Evolutionary conservation across 2,797 vertebrate species (phyloP), one percentile per base, ranked within the genome.

Genomic region (Meriones psammophilus): DNA sequence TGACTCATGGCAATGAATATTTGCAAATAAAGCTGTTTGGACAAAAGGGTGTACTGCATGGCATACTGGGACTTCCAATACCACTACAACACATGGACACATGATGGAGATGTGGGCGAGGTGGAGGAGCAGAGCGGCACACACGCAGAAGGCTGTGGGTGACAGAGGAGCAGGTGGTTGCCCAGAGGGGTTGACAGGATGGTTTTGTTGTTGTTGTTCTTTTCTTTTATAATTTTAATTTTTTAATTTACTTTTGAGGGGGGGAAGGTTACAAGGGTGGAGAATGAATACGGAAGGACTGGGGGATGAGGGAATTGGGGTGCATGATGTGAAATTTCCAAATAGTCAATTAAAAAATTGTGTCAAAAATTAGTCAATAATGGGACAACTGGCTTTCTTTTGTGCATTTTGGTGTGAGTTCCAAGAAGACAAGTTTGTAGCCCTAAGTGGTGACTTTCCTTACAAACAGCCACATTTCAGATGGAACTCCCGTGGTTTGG

Each of bases 301-400:
- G 12, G 24, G 39, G 14, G 20, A 76, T 76, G 12, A 76, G 24
- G 24, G 36, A 74, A 76, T 46, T 76, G 39, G 22, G 73, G 39
- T 46, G 12, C 24, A 14, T 46, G 39, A 28, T 76, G 5, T 28
- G 39, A 76, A 46, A 46, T 76, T 46, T 24, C 73, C 73, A 46
- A 46, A 13, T 5, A 46, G 46, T 28, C 73, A 28, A 46, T 76
- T 39, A 74, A 26, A 42, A 26, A 76, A 46, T 46, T 46, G 28
- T 46, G 24, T 76, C 1, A 76, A 46, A 96, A 94, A 84, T 42
- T 60, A 95, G 17, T 85, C 50, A 92, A 46, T 62, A 26, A 68
- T 17, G 81, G 73, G 9, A 89, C 2, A 66, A 39, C 76, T 89
- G 58, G 10, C 85, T 76, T 89, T 89, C 58, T 91, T 94, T 92